Evolutionary conservation across 2,113 vertebrate species (phyloP).

Genomic region (Cynocephalus volans): DNA sequence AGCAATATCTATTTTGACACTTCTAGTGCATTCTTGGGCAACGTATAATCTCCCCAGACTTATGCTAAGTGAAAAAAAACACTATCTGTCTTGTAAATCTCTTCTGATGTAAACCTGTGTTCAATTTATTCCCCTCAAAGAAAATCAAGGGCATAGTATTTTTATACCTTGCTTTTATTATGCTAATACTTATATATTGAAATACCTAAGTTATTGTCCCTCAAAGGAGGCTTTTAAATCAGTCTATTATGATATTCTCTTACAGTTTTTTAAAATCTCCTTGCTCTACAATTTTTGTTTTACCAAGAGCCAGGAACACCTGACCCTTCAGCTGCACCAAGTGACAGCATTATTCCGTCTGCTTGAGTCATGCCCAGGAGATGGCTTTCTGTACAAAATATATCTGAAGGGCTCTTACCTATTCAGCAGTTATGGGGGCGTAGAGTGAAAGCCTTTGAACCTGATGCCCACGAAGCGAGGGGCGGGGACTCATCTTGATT

Average conservation of each 20-base stretch:
- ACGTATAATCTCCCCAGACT: not conserved
- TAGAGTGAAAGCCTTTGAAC: not conserved
- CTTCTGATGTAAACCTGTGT: not conserved
- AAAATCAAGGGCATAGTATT: not conserved
- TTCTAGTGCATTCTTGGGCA: not conserved
- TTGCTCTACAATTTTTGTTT: not conserved
- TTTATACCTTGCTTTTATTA: constrained; percentile 36
- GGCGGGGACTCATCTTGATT: not conserved
- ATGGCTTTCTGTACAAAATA: not conserved
- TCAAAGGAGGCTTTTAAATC: constrained; percentile 14
- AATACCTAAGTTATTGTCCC: not conserved
- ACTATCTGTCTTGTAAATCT: not conserved
- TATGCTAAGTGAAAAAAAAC: not conserved
- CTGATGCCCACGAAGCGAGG: fast-evolving
- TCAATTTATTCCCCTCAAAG: constrained; percentile 26
- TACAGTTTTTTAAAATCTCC: not conserved
- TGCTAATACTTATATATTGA: not conserved
- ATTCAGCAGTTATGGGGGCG: not conserved
- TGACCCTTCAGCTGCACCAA: not conserved
- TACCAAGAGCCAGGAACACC: not conserved
- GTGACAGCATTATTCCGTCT: not conserved
- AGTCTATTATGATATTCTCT: not conserved
- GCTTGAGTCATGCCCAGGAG: not conserved
- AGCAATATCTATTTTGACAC: not conserved
- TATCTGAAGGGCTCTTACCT: not conserved